Conservation (phyloP, 2,797 vertebrate genomes). For the Xenentodon cancila region DNA sequence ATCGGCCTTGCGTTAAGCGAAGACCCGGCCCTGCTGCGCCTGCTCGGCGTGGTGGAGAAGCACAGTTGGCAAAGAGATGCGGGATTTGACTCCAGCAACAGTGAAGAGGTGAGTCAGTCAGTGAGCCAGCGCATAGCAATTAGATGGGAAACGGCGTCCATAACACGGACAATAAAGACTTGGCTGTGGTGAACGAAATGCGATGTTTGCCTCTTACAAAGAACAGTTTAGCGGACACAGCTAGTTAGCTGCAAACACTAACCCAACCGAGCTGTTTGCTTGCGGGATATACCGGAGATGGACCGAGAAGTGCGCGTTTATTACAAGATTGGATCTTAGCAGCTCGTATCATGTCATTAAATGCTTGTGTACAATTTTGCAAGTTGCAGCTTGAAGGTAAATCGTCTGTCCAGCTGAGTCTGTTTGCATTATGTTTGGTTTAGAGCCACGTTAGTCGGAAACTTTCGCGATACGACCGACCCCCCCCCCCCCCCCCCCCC, state of each 20-base stretch:
- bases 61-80: constrained; percentile 81
- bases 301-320: background rate
- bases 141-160: background rate
- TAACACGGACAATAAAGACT: background rate
- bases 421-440: constrained; percentile 32
- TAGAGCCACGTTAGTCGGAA: constrained; percentile 49
- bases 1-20: constrained; percentile 82
- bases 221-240: constrained; percentile 48
- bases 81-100: constrained; percentile 83
- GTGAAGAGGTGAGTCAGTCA: constrained; percentile 79
- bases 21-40: constrained; percentile 83
- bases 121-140: constrained; percentile 17
- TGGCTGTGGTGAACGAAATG: background rate
- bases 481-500: too few species aligned
- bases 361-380: too few species aligned
- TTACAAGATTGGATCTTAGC: background rate
- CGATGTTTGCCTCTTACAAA: constrained; percentile 14
- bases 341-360: constrained; percentile 9
- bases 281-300: constrained; percentile 10
- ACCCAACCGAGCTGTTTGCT: constrained; percentile 12
- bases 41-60: constrained; percentile 84
- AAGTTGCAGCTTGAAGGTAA: background rate
- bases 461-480: constrained; percentile 66
- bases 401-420: constrained; percentile 22
- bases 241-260: constrained; percentile 36